These are phyloP conservation scores for Hyperoplus lanceolatus DNA, from an alignment of 2,797 vertebrate species.

Conservation along the genomic window DNA sequence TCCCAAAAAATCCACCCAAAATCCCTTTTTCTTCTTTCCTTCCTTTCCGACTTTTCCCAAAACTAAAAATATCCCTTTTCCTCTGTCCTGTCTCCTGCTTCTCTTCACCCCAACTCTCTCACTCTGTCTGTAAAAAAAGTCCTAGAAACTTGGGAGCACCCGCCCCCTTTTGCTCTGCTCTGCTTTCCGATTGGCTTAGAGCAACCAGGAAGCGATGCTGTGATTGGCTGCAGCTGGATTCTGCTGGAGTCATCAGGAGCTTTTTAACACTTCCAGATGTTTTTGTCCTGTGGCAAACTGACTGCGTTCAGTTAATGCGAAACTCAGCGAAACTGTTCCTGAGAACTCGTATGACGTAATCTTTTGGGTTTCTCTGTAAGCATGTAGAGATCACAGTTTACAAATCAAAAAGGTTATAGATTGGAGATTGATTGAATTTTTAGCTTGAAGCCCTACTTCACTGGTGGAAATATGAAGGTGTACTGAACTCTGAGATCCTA, in stretches of 20 bases:
- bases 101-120: constrained; percentile 16
- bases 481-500: too few relatives aligned
- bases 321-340: constrained; percentile 33
- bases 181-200: constrained; percentile 56
- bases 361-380: background rate
- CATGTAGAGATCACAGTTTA: too few relatives aligned
- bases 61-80: background rate
- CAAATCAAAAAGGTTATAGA: too few relatives aligned
- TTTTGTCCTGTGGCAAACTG: constrained; percentile 45
- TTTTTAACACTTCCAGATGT: constrained; percentile 81
- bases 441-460: too few relatives aligned
- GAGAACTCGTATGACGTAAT: background rate
- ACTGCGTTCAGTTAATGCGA: constrained; percentile 23
- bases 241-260: constrained; percentile 72
- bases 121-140: constrained; percentile 1
- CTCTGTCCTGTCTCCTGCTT: background rate
- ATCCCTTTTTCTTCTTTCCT: background rate
- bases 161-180: constrained; percentile 24
- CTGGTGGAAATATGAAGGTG: too few relatives aligned
- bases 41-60: background rate
- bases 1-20: background rate
- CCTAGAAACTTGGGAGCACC: constrained; percentile 36
- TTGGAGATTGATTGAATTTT: too few relatives aligned
- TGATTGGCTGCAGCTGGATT: constrained; percentile 64
- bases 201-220: constrained; percentile 50